Conservation (phyloP, 2,888 invertebrate genomes). For the Erpobdella octoculata region DNA sequence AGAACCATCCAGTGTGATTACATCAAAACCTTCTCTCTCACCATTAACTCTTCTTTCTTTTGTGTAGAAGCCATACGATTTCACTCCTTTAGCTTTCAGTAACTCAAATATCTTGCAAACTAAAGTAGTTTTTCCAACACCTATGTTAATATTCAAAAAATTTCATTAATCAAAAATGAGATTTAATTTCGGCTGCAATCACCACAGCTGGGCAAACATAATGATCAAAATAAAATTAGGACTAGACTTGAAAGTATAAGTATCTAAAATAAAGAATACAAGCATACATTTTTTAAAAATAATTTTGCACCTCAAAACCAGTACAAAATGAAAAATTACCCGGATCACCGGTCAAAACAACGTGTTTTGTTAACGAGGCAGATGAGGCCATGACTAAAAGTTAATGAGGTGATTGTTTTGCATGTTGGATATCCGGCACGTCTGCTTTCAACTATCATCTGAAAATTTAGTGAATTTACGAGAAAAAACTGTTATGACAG, state of each 20-base stretch:
- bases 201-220: too few relatives aligned
- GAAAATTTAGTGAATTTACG: too few relatives aligned
- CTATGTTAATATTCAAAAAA: not conserved
- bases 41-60: not conserved
- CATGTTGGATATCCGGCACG: not conserved
- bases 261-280: too few relatives aligned
- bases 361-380: not conserved
- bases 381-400: not conserved
- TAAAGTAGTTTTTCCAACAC: conserved; percentile 7
- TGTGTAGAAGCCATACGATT: not conserved
- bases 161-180: too few relatives aligned
- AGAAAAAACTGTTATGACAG: too few relatives aligned
- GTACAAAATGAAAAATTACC: too few relatives aligned
- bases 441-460: too few relatives aligned
- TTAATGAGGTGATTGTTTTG: not conserved
- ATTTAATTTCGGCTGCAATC: too few relatives aligned
- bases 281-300: too few relatives aligned
- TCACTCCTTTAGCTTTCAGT: not conserved
- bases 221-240: too few relatives aligned
- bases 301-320: not conserved
- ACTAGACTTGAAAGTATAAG: too few relatives aligned
- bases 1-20: conserved; percentile 3
- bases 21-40: conserved; percentile 8
- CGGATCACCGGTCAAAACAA: not conserved
- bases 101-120: not conserved